Evolutionary conservation across 2,888 invertebrate genomes (phyloP), one percentile per base, ranked within the genome.

Genomic region (Micoletzkya japonica): DNA sequence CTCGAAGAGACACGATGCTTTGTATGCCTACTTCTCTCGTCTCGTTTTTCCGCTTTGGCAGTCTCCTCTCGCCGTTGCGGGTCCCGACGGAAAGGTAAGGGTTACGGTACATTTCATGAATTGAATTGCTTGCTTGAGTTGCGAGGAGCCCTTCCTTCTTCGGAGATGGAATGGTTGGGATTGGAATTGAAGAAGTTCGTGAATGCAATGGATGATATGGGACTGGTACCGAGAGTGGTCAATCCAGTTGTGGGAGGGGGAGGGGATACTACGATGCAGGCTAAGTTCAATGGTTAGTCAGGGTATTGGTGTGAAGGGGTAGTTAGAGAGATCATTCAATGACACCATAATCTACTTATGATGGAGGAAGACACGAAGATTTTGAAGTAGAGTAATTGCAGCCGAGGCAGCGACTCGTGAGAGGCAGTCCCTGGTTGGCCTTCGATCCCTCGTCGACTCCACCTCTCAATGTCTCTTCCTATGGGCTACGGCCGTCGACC

Each of bases 401-500:
- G 66, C 66, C 24, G 71, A 61, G 52, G 64, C 64, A 7, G 28
- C 28, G 6, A 17, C 57, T 28, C 64, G 64, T 24, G 64, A 64
- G 66, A 67, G 78, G 7, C 77, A 77, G 50, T 87, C 88, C 0
- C 76, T 88, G 67, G 82, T 85, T 59, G 83, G 86, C 52, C 74
- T 88, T 3, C 82, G 85, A 73, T 85, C 83, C 4, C 75, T 88
- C 58, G 75, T 88, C 87, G 90, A 89, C 72, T 91, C 92, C 2
- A 71, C 77, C 17, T 91, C 92, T 85, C 95, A 97, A 88, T 92
- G 95, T 80, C 88, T 98, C 61, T 92, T 92, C 24, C 88, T 98
- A 57, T 95, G 96, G 95, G 92, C 92, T 86, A 91, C 96, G 68
- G 88, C 96, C 4, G 92, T 92, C 82, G 93, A 94, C 84, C 95